Evolutionary conservation across 2,797 vertebrate species (phyloP).

Genomic region (Acipenser transmontanus): DNA sequence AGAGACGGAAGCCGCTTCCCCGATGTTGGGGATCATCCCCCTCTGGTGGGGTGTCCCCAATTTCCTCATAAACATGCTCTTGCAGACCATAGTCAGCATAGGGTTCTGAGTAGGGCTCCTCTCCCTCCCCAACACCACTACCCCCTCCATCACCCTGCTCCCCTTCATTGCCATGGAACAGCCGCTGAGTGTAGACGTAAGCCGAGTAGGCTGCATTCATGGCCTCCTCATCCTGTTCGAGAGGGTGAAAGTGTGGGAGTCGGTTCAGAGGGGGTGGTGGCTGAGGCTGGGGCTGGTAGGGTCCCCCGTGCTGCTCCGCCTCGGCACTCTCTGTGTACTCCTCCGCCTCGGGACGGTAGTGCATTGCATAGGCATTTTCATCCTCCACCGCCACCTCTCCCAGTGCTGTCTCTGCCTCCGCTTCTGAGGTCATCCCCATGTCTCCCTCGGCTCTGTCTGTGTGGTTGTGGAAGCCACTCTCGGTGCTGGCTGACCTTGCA

Average conservation of each 20-base stretch:
- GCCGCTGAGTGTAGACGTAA: conserved; percentile 77
- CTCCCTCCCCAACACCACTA: conserved; percentile 28
- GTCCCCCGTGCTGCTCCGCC: conserved; percentile 72
- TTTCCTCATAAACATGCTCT: conserved; percentile 95
- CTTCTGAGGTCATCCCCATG: conserved; percentile 58
- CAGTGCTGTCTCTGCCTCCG: conserved; percentile 53
- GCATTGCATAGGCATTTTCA: conserved; percentile 64
- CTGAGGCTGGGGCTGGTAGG: conserved; percentile 54
- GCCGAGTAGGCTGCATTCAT: conserved; percentile 75
- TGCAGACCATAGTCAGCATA: conserved; percentile 76
- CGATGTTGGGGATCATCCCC: conserved; percentile 45
- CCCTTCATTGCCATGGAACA: conserved; percentile 54
- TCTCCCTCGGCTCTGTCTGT: conserved; percentile 87
- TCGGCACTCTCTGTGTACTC: conserved; percentile 82
- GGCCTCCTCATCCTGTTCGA: conserved; percentile 69
- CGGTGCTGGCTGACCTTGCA: conserved; percentile 85
- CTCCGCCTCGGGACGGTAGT: conserved; percentile 79
- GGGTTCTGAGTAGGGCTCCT: conserved; percentile 82
- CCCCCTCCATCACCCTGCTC: conserved; percentile 33
- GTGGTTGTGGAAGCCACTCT: conserved; percentile 93
- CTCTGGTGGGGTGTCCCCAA: conserved; percentile 65
- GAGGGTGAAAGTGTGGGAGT: conserved; percentile 62
- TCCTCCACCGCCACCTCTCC: conserved; percentile 66
- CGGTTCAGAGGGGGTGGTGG: conserved; percentile 67
- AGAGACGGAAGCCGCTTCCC: conserved; percentile 61